Base-by-base conservation (phyloP, 2,113 vertebrate species). In the Bujurquina vittata region DNA sequence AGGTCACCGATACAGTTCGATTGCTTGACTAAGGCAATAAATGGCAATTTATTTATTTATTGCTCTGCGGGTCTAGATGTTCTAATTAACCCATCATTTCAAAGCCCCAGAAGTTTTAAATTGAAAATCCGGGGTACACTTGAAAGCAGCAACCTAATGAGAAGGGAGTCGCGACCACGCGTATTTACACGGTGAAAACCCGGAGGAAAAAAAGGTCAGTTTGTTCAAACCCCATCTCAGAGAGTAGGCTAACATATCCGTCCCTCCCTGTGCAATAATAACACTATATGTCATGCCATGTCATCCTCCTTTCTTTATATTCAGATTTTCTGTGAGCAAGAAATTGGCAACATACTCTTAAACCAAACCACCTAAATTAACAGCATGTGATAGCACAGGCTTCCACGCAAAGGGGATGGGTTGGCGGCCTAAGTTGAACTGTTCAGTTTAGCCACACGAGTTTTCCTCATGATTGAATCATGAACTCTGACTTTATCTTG, bases 71-170 rank as follows among this genome's bases (percentile, higher is more conserved):
- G 20, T 67, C 2, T 77, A 55, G 5, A 5, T 54, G 17, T 10
- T 35, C 2, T 81, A 56, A n/a, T 56, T 15, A 77, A 72, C 2
- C 2, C 33, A 35, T 10, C 31, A 40, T 15, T 40, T 31, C 33
- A 72, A 22, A 8, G 10, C 33, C 15, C 10, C 12, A 2, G 9
- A n/a, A 20, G 35, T 31, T 26, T 8, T 18, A 7, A 0, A 0
- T 43, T 26, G 6, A 56, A 84, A 86, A 69, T 86, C 60, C 62
- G 55, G 75, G 59, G 20, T 15, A 37, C 22, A 54, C 23, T 0
- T 85, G 54, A 85, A 92, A 1, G 81, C 74, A 84, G 11, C 83
- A 81, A 1, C 14, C 9, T 58, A 10, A 23, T 2, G 31, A 22
- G 55, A 37, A 7, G 10, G 7, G 18, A 8, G 20, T 55, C 10